phyloP scores from a whole-genome alignment of 2,797 vertebrate genomes.

The Spheniscus humboldti region DNA sequence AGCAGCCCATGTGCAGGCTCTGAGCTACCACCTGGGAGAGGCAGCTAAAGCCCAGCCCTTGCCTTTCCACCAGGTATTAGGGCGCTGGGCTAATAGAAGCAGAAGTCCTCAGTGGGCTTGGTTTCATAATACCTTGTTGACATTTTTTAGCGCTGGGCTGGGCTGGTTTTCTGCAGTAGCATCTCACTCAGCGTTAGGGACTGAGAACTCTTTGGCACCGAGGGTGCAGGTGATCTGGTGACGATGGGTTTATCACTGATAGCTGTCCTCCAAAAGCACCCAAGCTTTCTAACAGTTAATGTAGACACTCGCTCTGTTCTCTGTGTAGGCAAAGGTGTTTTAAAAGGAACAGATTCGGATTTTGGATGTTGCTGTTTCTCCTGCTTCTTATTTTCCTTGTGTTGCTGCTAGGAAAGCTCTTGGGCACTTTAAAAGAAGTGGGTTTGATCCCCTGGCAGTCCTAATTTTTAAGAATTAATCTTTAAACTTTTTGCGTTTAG shows the following conservation, averaged over 20 bases:
- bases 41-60: background rate
- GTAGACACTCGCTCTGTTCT: background rate
- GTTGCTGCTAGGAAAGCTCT: background rate
- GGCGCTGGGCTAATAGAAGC: background rate
- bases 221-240: background rate
- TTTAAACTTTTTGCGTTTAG: background rate
- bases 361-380: background rate
- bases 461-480: background rate
- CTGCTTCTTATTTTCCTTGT: background rate
- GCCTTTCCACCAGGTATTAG: background rate
- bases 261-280: background rate
- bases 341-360: background rate
- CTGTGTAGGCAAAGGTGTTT: background rate
- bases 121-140: background rate
- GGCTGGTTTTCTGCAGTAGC: background rate
- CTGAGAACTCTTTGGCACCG: background rate
- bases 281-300: background rate
- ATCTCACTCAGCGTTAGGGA: background rate
- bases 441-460: background rate
- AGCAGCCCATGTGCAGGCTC: background rate
- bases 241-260: rapidly evolving
- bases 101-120: background rate
- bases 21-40: background rate
- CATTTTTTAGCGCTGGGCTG: background rate
- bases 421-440: background rate